Evolutionary conservation across 2,888 invertebrate genomes (phyloP).

Genomic region (Hirtodrosophila trivittata): DNA sequence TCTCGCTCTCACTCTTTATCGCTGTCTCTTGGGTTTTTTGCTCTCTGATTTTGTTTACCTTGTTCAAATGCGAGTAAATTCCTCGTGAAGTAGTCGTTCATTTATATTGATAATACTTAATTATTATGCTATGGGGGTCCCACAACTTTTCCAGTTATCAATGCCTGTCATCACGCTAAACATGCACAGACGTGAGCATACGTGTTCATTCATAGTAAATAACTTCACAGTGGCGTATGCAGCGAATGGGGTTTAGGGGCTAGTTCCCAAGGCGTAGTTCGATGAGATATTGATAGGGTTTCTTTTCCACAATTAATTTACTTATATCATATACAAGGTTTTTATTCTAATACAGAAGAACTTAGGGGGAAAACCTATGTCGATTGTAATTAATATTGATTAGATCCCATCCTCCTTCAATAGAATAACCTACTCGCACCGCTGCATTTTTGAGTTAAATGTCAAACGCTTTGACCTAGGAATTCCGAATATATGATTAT

Average conservation of each 20-base stretch:
- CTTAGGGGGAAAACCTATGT: no score
- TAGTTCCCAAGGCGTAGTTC: no score
- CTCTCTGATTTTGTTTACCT: not conserved
- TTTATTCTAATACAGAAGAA: no score
- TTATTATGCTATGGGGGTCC: slow-evolving; percentile 30
- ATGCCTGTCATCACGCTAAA: not conserved
- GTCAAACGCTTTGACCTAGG: slow-evolving; percentile 5
- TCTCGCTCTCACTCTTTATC: not conserved
- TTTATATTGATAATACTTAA: slow-evolving; percentile 37
- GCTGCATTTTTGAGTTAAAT: not conserved
- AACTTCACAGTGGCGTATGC: not conserved
- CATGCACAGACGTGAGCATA: slow-evolving; percentile 9
- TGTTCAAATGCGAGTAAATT: slow-evolving; percentile 31
- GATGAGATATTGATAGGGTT: no score
- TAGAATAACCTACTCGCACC: no score
- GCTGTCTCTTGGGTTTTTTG: not conserved
- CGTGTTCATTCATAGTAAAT: slow-evolving; percentile 2
- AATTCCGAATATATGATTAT: slow-evolving; percentile 17
- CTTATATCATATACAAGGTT: no score
- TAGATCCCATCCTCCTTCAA: no score
- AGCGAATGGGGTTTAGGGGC: not conserved
- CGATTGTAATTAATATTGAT: no score
- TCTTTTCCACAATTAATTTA: no score
- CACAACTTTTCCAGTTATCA: slow-evolving; percentile 30
- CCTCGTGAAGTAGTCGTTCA: slow-evolving; percentile 31